phyloP scores from a whole-genome alignment of 2,113 vertebrate species.

The Hemiscyllium ocellatum region DNA sequence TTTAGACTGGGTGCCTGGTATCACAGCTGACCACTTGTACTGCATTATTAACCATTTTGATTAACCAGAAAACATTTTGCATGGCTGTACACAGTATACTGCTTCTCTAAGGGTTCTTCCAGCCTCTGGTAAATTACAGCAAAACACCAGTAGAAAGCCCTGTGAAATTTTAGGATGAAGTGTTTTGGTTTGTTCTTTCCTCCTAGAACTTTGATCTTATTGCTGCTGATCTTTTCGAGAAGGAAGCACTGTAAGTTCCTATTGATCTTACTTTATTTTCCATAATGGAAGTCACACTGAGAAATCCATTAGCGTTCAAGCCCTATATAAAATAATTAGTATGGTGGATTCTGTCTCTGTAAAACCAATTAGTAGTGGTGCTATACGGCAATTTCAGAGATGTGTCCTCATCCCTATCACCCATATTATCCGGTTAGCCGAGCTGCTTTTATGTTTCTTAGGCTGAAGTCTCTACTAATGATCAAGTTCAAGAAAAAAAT shows the following conservation, averaged over 20 bases:
- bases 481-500: constrained; percentile 8
- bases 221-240: neutral
- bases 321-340: neutral
- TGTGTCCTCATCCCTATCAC: neutral
- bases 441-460: neutral
- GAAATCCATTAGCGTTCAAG: neutral
- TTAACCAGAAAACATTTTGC: neutral
- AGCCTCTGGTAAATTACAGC: neutral
- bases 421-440: neutral
- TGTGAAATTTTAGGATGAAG: neutral
- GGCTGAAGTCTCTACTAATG: neutral
- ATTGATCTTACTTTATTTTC: neutral
- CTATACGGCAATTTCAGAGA: neutral
- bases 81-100: neutral
- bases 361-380: neutral
- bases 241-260: neutral
- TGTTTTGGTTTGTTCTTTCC: neutral
- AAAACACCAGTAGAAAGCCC: neutral
- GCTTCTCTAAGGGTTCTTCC: neutral
- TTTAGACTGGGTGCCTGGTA: neutral
- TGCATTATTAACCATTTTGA: neutral
- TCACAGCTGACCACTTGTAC: neutral
- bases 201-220: neutral
- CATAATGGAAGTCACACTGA: neutral
- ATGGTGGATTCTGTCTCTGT: neutral